phyloP scores from a whole-genome alignment of 2,888 invertebrate genomes.

The Brachyopa scutellaris region DNA sequence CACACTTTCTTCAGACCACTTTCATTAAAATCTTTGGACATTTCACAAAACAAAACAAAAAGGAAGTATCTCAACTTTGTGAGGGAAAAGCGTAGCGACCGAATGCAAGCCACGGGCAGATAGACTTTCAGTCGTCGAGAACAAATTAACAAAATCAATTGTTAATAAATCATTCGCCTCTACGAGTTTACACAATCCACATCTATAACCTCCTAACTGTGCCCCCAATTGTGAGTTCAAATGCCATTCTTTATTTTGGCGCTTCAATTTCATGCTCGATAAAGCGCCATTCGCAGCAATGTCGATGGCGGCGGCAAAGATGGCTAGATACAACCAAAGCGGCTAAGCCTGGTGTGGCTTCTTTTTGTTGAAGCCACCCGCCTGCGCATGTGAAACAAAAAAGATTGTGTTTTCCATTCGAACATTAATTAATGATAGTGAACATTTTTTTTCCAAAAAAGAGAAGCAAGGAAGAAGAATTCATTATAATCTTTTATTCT shows the following conservation, averaged over 20 bases:
- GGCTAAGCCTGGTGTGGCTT: conserved; percentile 19
- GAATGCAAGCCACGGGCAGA: conserved; percentile 28
- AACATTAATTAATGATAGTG: conserved; percentile 54
- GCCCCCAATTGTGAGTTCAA: conserved; percentile 67
- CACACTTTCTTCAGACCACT: conserved; percentile 41
- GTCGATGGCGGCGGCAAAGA: background rate
- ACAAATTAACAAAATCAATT: conserved; percentile 56
- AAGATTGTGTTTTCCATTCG: conserved; percentile 38
- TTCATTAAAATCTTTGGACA: conserved; percentile 16
- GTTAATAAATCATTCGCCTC: conserved; percentile 52
- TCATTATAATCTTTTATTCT: conserved; percentile 46
- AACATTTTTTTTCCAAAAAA: conserved; percentile 28
- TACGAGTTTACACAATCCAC: conserved; percentile 3
- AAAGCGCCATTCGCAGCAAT: conserved; percentile 41
- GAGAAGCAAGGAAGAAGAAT: conserved; percentile 29
- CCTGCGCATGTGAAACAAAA: conserved; percentile 34
- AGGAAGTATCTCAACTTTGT: no score
- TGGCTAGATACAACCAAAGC: conserved; percentile 2
- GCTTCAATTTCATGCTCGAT: conserved; percentile 69
- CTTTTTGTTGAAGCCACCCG: conserved; percentile 32
- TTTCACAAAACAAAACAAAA: background rate
- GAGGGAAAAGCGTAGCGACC: no score
- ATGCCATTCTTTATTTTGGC: conserved; percentile 68
- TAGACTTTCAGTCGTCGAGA: conserved; percentile 23
- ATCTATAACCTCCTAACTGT: conserved; percentile 47